Base-by-base conservation (phyloP, 2,113 vertebrate species). In the Pleuronectes platessa region DNA sequence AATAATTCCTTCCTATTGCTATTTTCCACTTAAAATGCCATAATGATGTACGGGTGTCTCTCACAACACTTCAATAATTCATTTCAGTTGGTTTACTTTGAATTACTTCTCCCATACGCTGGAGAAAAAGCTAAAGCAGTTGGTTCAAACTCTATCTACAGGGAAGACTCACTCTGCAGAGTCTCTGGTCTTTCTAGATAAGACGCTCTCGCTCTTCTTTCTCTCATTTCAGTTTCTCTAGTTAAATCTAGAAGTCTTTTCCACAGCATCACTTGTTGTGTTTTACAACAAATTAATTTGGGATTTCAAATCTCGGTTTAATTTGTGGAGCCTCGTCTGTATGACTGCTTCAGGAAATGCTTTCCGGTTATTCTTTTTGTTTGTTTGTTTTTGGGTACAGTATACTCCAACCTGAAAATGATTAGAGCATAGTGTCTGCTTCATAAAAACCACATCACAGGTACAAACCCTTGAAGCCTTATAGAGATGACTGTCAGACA, bases 1-100 rank as follows among this genome's bases (percentile, higher is more conserved):
- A 78, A 77, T 88, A 71, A 85, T 83, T 86, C 81, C 74, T 83
- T 84, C 23, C 82, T 79, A 78, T 86, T 82, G 80, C 59, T 37
- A 61, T 20, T 64, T 75, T 37, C 51, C 56, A 78, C 72, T 68
- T 88, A 75, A 89, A 89, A 73, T 21, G 59, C 61, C 81, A 88
- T 84, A 86, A 84, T 89, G 83, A 92, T 86, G 71, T 76, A 88
- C 79, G 74, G 82, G 62, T 85, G 81, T 92, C 87, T 86, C 63
- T 86, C 71, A 74, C 21, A 78, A 53, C 51, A 23, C 82, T 86
- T 90, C 79, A 85, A 90, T 91, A 75, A 90, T 90, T 89, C 4
- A 90, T 86, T 74, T 59, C 31, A 79, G 73, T 70, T 81, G 74
- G 79, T 86, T 87, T 85, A 67, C 82, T 92, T 86, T 87, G 81